Percentiles rank a stretch among this genome's conserved stretches.
Evolutionary conservation across 2,797 vertebrate species (phyloP).

Genomic region (Harpagifer antarcticus): DNA sequence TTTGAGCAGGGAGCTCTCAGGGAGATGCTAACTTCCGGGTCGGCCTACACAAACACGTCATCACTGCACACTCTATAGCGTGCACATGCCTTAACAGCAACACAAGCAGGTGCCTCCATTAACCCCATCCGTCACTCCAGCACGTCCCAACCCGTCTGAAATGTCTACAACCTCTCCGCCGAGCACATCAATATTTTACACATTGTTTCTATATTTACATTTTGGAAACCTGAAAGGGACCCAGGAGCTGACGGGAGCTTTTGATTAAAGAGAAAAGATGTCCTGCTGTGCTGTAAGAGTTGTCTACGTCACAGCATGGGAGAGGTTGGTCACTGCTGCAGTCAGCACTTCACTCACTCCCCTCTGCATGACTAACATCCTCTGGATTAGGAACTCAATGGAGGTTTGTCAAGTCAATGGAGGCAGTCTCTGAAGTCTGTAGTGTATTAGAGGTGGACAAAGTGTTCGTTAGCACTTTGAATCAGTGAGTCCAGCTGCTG

Average conservation of each 20-base stretch:
- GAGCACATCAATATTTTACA: conserved; percentile 64
- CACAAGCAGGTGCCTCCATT: conserved; percentile 28
- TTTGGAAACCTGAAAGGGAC: conserved; percentile 53
- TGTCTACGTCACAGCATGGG: background rate
- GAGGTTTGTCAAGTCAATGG: conserved; percentile 52
- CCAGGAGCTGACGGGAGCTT: background rate
- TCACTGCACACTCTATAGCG: too few species aligned
- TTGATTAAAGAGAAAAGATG: conserved; percentile 12
- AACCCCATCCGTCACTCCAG: conserved; percentile 13
- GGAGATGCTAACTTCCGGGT: too few species aligned
- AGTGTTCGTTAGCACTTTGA: conserved; percentile 16
- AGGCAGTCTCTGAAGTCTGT: conserved; percentile 30
- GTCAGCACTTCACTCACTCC: conserved; percentile 27
- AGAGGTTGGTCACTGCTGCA: conserved; percentile 17
- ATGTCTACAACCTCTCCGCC: conserved; percentile 48
- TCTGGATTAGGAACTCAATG: conserved; percentile 59
- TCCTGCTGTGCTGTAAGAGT: background rate
- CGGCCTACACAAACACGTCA: too few species aligned
- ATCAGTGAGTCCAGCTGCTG: conserved; percentile 45
- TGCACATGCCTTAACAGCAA: conserved; percentile 8
- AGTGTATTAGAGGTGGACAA: conserved; percentile 31
- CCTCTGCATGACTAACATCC: conserved; percentile 25
- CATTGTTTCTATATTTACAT: conserved; percentile 63
- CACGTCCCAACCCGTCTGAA: conserved; percentile 23
- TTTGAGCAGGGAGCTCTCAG: too few species aligned